phyloP scores from a whole-genome alignment of 1,140 invertebrate species.

The Cotesia glomerata region DNA sequence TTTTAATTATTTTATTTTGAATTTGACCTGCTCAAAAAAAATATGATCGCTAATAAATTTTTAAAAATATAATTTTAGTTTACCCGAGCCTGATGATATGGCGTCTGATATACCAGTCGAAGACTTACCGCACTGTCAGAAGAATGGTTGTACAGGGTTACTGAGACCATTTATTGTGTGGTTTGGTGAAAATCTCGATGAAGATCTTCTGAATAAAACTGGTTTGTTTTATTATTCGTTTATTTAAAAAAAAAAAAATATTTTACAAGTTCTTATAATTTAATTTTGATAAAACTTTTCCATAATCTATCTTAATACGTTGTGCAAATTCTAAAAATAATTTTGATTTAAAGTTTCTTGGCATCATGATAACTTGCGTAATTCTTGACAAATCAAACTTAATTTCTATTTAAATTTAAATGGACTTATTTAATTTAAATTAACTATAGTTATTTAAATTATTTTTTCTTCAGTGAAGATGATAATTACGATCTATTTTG shows the following conservation, averaged over 20 bases:
- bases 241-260: slow-evolving; percentile 21
- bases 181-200: slow-evolving; percentile 85
- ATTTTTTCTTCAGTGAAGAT: no score
- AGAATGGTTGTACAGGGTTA: slow-evolving; percentile 72
- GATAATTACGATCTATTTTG: no score
- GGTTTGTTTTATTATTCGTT: slow-evolving; percentile 55
- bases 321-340: neutral
- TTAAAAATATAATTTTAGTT: slow-evolving; percentile 38
- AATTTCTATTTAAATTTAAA: neutral
- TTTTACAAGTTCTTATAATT: neutral
- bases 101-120: slow-evolving; percentile 68
- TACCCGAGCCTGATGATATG: slow-evolving; percentile 50
- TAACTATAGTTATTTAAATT: no score
- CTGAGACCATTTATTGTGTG: slow-evolving; percentile 86
- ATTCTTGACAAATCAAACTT: no score
- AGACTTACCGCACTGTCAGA: slow-evolving; percentile 75
- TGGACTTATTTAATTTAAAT: neutral
- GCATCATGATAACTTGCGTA: no score
- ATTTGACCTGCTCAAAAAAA: no score
- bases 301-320: neutral
- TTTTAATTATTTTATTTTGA: no score
- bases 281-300: no score
- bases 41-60: neutral
- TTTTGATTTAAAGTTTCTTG: neutral
- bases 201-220: slow-evolving; percentile 69